Conservation (phyloP, 2,888 invertebrate species). For the Rhabditoides inermis region DNA sequence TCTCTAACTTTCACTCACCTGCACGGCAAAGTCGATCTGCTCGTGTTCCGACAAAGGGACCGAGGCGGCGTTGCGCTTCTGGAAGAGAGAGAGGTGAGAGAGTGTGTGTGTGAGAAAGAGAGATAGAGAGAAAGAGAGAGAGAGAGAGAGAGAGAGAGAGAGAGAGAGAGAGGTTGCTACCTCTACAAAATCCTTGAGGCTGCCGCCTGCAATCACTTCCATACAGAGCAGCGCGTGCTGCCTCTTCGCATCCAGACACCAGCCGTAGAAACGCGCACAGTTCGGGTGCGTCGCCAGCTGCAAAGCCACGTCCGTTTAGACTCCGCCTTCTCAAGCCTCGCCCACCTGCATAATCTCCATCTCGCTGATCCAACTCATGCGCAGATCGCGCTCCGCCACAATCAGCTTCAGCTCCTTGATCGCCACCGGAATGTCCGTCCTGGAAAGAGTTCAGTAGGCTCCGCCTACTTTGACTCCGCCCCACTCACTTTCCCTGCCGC, state of each 20-base stretch:
- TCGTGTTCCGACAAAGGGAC: conserved; percentile 18
- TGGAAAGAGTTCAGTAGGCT: not conserved
- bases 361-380: conserved; percentile 15
- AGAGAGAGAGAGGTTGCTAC: not conserved
- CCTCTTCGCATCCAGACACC: conserved; percentile 5
- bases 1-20: too few relatives aligned
- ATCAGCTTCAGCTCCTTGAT: conserved; percentile 14
- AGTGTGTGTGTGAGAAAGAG: too few relatives aligned
- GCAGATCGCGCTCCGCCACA: conserved; percentile 8
- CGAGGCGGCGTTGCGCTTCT: conserved; percentile 3
- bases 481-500: not conserved
- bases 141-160: too few relatives aligned
- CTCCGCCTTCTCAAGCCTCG: too few relatives aligned
- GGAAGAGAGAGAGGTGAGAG: not conserved
- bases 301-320: too few relatives aligned
- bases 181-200: conserved; percentile 20
- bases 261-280: conserved; percentile 21
- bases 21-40: conserved; percentile 20
- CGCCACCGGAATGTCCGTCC: conserved; percentile 11
- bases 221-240: conserved; percentile 12
- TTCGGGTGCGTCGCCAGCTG: conserved; percentile 26
- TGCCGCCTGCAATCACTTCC: conserved; percentile 19
- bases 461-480: not conserved
- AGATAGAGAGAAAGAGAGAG: too few relatives aligned
- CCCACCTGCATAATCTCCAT: conserved; percentile 20